phyloP scores from a whole-genome alignment of 2,888 invertebrate species.

The Galerucella nymphaeae region DNA sequence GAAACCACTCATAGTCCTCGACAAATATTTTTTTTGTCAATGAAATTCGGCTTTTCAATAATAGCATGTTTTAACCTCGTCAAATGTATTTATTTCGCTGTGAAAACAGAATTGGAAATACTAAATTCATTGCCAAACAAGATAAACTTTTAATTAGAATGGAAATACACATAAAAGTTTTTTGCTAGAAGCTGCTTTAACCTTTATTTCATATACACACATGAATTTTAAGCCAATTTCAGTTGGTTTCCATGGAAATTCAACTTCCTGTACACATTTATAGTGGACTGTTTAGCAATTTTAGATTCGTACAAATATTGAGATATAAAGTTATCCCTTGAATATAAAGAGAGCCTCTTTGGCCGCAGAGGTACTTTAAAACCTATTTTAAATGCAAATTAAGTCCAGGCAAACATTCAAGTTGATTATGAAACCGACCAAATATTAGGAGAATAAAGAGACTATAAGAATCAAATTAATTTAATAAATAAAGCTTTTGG shows the following conservation, averaged over 20 bases:
- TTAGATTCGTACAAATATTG: slow-evolving; percentile 21
- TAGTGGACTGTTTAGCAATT: slow-evolving; percentile 10
- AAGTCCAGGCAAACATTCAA: slow-evolving; percentile 17
- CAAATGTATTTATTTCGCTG: neutral
- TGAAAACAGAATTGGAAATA: neutral
- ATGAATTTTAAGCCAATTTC: neutral
- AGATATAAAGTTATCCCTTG: slow-evolving; percentile 23
- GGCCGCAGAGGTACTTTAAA: slow-evolving; percentile 22
- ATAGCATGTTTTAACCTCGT: neutral
- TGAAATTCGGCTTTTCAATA: too few relatives aligned
- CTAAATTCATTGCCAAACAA: neutral
- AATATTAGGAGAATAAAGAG: neutral
- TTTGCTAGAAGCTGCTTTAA: neutral
- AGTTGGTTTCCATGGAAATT: neutral
- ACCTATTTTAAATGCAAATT: slow-evolving; percentile 31
- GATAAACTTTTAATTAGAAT: neutral
- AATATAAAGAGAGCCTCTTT: slow-evolving; percentile 6
- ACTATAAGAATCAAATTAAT: neutral
- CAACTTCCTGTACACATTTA: neutral
- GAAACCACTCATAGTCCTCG: too few relatives aligned
- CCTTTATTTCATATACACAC: neutral
- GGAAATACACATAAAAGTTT: neutral
- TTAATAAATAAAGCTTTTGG: too few relatives aligned
- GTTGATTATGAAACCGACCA: slow-evolving; percentile 7
- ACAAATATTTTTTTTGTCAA: too few relatives aligned